phyloP scores from a whole-genome alignment of 2,797 vertebrate species.

The Falco naumanni region DNA sequence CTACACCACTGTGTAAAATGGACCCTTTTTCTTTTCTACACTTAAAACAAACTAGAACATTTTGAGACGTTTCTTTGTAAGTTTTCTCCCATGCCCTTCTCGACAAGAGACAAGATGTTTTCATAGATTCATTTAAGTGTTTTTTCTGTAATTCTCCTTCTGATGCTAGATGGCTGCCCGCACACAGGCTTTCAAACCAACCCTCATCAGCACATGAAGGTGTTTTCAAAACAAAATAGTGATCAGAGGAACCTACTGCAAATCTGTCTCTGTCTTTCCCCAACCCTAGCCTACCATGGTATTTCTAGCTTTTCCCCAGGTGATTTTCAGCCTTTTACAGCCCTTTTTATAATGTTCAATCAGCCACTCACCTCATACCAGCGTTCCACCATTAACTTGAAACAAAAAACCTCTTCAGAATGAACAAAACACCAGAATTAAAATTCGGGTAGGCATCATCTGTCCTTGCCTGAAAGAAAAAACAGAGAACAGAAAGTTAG shows the following conservation, averaged over 20 bases:
- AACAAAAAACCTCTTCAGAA: background rate
- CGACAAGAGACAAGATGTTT: background rate
- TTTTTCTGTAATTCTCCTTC: background rate
- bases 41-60: background rate
- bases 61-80: background rate
- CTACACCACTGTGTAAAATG: background rate
- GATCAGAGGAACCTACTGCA: background rate
- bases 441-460: no score
- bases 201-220: background rate
- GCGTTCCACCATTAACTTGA: accelerated
- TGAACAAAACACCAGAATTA: no score
- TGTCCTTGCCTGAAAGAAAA: background rate
- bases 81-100: background rate
- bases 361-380: background rate
- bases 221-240: background rate
- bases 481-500: background rate
- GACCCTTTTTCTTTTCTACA: background rate
- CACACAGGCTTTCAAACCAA: background rate
- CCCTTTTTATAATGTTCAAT: background rate
- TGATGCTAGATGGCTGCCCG: background rate
- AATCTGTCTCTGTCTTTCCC: background rate
- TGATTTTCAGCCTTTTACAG: background rate
- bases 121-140: background rate
- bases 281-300: background rate
- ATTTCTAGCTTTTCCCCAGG: background rate